Percentiles rank a stretch among this genome's conserved stretches.
Evolutionary conservation across 2,888 invertebrate species (phyloP).

Genomic region (Sesia bembeciformis): DNA sequence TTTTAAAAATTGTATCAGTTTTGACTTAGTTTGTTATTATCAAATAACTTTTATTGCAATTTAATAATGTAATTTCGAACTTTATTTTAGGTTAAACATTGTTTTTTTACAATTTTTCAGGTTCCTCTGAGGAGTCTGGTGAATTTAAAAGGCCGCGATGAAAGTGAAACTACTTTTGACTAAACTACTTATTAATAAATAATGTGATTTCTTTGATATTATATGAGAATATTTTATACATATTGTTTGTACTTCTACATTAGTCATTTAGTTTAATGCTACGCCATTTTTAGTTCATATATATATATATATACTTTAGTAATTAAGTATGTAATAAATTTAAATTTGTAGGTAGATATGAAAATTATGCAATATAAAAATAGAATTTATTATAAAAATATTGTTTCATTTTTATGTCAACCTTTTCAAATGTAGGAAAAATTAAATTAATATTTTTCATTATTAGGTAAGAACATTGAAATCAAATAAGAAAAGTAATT

Average conservation of each 20-base stretch:
- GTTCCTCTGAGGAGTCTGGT: conserved; percentile 65
- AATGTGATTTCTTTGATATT: conserved; percentile 51
- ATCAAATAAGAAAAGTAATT: no score
- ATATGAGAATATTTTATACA: conserved; percentile 29
- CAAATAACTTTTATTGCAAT: no score
- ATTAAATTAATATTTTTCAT: conserved; percentile 27
- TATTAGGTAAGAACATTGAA: no score
- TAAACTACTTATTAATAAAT: background rate
- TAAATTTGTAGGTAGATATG: conserved; percentile 1
- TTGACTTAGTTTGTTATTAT: no score
- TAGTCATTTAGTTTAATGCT: conserved; percentile 51
- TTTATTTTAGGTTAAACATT: no score
- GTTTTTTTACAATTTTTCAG: conserved; percentile 22
- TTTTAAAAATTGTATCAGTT: no score
- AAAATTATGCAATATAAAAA: conserved; percentile 10
- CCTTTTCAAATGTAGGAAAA: background rate
- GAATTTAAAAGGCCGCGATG: conserved; percentile 63
- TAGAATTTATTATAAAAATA: conserved; percentile 18
- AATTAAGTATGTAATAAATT: background rate
- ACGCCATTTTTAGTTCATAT: conserved; percentile 26
- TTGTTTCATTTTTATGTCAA: conserved; percentile 8
- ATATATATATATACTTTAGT: background rate
- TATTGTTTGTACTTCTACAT: conserved; percentile 35
- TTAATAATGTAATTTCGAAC: no score
- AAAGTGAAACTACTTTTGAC: conserved; percentile 10